These are phyloP conservation scores for Darevskia mixta DNA, from an alignment of 2,797 vertebrate species.

Conservation along the genomic window DNA sequence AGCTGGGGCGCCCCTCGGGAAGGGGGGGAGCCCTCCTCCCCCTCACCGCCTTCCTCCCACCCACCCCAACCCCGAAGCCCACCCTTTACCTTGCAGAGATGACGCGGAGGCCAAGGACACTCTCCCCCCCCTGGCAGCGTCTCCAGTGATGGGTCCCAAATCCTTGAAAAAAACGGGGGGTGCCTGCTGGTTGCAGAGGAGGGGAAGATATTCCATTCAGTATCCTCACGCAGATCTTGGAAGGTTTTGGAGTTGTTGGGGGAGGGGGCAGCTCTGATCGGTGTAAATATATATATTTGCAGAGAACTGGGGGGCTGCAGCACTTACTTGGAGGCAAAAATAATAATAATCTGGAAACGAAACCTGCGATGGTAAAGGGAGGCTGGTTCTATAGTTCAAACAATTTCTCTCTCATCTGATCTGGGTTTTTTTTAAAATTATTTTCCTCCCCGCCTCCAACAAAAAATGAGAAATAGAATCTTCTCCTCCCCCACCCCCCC, in stretches of 20 bases:
- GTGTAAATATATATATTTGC: slow-evolving; percentile 5
- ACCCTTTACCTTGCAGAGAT: slow-evolving; percentile 19
- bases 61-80: not conserved
- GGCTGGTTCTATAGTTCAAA: not conserved
- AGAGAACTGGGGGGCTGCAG: slow-evolving; percentile 5
- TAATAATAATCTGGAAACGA: not conserved
- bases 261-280: not conserved
- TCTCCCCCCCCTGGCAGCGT: not conserved
- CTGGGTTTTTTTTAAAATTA: not conserved
- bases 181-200: not conserved
- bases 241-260: not conserved
- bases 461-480: too few relatives aligned
- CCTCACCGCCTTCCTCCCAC: not conserved
- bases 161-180: not conserved
- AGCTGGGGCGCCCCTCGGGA: too few relatives aligned
- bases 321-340: not conserved
- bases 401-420: too few relatives aligned
- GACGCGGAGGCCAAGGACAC: not conserved
- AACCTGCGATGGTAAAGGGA: not conserved
- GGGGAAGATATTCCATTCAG: slow-evolving; percentile 17
- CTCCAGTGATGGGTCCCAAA: not conserved
- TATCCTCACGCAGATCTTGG: not conserved
- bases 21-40: not conserved
- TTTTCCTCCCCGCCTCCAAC: too few relatives aligned
- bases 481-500: not conserved